A percentile compares a stretch with the other conserved stretches of the same genome.
phyloP scores from a whole-genome alignment of 2,113 vertebrate genomes.

The Planiliza haematocheilus region DNA sequence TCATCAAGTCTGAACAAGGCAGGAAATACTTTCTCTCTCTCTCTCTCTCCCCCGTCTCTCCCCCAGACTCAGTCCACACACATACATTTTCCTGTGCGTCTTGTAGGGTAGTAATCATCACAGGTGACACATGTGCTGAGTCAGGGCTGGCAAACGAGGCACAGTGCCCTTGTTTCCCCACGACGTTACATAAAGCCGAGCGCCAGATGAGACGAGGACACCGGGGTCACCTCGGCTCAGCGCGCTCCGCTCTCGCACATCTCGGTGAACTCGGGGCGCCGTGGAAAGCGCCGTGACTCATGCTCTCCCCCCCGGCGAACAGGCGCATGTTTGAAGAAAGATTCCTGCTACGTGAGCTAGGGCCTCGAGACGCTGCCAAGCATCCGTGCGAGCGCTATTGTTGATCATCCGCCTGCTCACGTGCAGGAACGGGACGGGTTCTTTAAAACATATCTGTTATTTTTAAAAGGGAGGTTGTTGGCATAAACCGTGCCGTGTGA shows the following conservation, averaged over 20 bases:
- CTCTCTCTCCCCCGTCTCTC: not conserved
- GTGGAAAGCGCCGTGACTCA: conserved; percentile 50
- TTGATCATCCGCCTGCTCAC: conserved; percentile 52
- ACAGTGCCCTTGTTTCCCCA: conserved; percentile 64
- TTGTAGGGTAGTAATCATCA: conserved; percentile 20
- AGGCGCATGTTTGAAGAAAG: conserved; percentile 57
- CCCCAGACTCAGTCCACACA: not conserved
- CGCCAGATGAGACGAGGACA: conserved; percentile 43
- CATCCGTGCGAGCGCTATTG: conserved; percentile 36
- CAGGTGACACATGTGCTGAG: conserved; percentile 55
- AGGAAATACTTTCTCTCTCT: conserved; percentile 50
- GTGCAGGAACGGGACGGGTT: conserved; percentile 45
- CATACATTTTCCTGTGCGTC: not conserved
- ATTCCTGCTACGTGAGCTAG: conserved; percentile 68
- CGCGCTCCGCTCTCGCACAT: not conserved
- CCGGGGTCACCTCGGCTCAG: conserved; percentile 17
- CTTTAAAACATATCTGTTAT: not conserved
- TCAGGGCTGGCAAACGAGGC: conserved; percentile 48
- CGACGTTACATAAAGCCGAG: conserved; percentile 53
- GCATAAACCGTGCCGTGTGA: no score
- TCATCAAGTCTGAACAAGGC: conserved; percentile 39
- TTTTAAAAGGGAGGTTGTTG: not conserved
- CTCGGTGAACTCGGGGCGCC: not conserved
- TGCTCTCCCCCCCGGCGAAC: conserved; percentile 46
- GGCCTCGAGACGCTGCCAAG: conserved; percentile 41